A percentile compares a stretch with the other conserved stretches of the same genome.
These are phyloP conservation scores for Eremophila alpestris DNA, from an alignment of 2,797 vertebrate genomes.

Conservation along the genomic window DNA sequence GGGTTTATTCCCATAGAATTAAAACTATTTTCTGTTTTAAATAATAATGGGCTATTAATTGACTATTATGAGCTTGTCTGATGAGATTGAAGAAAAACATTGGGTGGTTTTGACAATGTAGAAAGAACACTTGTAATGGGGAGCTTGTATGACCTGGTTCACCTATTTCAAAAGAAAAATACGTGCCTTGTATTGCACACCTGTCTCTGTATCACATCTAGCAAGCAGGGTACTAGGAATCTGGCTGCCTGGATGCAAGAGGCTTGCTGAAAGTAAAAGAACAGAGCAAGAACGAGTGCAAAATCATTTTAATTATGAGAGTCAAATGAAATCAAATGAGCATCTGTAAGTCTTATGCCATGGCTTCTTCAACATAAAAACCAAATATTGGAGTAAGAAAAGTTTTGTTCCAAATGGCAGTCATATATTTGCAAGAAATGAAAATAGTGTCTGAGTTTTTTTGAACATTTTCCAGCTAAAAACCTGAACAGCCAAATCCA, in stretches of 20 bases:
- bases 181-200: not conserved
- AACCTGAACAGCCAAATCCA: too few relatives aligned
- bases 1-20: not conserved
- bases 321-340: not conserved
- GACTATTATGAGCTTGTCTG: not conserved
- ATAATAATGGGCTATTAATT: not conserved
- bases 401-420: not conserved
- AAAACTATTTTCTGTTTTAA: not conserved
- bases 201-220: not conserved
- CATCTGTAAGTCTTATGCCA: not conserved
- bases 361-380: not conserved
- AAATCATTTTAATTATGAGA: not conserved
- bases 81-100: not conserved
- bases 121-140: not conserved
- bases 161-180: not conserved
- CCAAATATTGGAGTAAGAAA: not conserved
- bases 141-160: not conserved
- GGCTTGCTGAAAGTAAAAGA: not conserved
- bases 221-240: not conserved
- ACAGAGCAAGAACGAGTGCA: not conserved
- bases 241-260: not conserved
- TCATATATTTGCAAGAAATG: not conserved
- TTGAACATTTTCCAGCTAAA: too few relatives aligned
- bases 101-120: not conserved
- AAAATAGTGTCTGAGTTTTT: not conserved